phyloP scores from a whole-genome alignment of 2,113 vertebrate species.

The Murina feae region DNA sequence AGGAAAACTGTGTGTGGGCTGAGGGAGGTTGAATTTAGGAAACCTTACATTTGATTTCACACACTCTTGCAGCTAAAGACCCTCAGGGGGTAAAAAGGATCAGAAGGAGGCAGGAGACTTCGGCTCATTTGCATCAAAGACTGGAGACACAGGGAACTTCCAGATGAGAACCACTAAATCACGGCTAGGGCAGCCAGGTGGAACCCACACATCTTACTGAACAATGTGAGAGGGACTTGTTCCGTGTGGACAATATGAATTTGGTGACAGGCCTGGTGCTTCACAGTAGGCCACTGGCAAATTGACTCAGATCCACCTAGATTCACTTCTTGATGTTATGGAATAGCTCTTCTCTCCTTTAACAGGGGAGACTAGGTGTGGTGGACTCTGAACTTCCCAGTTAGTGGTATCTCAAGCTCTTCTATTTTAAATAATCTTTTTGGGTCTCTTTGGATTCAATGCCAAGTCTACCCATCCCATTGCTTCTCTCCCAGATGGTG shows the following conservation, averaged over 20 bases:
- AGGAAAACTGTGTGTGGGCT: constrained; percentile 34
- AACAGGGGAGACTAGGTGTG: background rate
- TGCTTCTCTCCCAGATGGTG: background rate
- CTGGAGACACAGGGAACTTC: background rate
- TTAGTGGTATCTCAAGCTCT: background rate
- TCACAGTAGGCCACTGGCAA: background rate
- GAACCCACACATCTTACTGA: background rate
- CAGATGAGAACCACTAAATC: background rate
- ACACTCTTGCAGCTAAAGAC: background rate
- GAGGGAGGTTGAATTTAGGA: constrained; percentile 29
- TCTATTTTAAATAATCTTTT: background rate
- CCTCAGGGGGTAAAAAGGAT: background rate
- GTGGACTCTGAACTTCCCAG: background rate
- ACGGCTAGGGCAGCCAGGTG: background rate
- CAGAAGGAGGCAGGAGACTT: background rate
- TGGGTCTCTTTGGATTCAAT: background rate
- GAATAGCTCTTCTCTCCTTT: background rate
- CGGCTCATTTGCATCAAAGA: constrained; percentile 11
- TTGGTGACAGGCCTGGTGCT: background rate
- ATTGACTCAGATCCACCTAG: background rate
- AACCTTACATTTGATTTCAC: background rate
- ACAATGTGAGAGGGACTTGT: background rate
- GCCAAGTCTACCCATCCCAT: background rate
- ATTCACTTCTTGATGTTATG: background rate
- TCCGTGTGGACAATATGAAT: background rate